A percentile compares a stretch with the other conserved stretches of the same genome.
Evolutionary conservation across 2,113 vertebrate species (phyloP).

Genomic region (Chlamydotis undulata): DNA sequence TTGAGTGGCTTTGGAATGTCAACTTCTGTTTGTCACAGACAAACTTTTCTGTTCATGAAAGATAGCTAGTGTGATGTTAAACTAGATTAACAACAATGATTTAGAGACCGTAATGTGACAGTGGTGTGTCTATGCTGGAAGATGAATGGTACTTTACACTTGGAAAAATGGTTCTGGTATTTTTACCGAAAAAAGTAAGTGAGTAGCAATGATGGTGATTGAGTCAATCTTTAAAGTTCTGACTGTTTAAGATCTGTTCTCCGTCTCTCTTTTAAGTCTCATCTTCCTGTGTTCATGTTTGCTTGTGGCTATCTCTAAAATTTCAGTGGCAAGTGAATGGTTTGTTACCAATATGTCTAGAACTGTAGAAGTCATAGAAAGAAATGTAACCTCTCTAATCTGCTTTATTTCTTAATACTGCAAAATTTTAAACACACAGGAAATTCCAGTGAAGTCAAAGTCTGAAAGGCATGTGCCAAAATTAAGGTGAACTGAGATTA

Average conservation of each 20-base stretch:
- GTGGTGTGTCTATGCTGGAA: background rate
- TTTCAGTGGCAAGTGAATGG: background rate
- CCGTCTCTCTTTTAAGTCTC: background rate
- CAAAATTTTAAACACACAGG: background rate
- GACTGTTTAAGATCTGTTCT: background rate
- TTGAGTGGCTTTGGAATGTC: background rate
- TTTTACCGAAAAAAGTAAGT: background rate
- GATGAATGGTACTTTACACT: background rate
- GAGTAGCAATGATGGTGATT: background rate
- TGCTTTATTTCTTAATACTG: background rate
- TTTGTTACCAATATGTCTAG: background rate
- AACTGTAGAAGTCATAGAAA: background rate
- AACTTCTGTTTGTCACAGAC: background rate
- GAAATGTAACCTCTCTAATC: background rate
- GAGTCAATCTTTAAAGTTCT: background rate
- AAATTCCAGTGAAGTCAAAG: background rate
- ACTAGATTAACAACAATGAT: background rate
- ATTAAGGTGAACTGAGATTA: background rate
- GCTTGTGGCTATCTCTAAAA: background rate
- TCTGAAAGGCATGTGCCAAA: background rate
- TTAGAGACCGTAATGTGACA: background rate
- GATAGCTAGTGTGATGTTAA: background rate
- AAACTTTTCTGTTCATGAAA: background rate
- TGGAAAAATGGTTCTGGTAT: background rate
- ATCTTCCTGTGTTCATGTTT: background rate